A percentile compares a stretch with the other conserved stretches of the same genome.
These are phyloP conservation scores for Gyps fulvus DNA, from an alignment of 2,113 vertebrate species.

Conservation along the genomic window DNA sequence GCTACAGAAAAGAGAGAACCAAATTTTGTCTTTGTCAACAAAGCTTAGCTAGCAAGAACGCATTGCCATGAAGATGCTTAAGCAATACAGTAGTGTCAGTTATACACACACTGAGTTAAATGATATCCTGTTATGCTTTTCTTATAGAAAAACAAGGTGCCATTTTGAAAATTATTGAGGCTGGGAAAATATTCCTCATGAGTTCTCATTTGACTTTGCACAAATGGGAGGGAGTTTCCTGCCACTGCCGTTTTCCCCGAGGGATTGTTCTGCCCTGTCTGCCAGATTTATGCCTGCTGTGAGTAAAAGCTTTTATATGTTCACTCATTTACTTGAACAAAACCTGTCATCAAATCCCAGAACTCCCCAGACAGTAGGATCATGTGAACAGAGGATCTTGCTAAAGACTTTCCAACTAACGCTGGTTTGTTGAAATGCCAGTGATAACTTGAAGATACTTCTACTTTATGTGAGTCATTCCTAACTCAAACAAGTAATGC, in stretches of 20 bases:
- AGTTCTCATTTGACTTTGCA: conserved; percentile 13
- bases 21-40: not conserved
- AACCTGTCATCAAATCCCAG: not conserved
- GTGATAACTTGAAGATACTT: not conserved
- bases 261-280: not conserved
- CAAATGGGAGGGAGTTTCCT: not conserved
- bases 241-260: not conserved
- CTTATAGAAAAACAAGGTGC: not conserved
- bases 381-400: not conserved
- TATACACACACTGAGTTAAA: not conserved
- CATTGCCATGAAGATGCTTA: not conserved
- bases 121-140: not conserved
- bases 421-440: not conserved
- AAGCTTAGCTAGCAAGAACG: not conserved
- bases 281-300: not conserved
- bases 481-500: not conserved
- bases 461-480: not conserved
- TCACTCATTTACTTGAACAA: not conserved
- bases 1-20: not conserved
- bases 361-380: not conserved
- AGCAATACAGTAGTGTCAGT: not conserved
- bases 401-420: not conserved
- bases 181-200: not conserved
- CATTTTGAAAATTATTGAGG: conserved; percentile 17
- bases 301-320: not conserved